Evolutionary conservation across 1,140 invertebrate species (phyloP).

Genomic region (Drosophila nannoptera): DNA sequence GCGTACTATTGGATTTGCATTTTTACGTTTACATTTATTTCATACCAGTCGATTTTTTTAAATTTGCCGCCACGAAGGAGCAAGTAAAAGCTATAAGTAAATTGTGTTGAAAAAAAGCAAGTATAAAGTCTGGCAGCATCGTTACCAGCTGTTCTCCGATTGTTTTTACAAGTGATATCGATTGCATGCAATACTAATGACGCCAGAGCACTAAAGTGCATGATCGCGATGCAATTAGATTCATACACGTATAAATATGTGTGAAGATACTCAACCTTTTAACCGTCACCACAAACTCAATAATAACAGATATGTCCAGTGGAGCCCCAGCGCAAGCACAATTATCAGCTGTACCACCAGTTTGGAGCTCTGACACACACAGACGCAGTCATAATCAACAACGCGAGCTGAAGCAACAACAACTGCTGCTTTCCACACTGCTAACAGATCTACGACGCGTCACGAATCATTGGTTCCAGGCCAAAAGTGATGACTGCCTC

Average conservation of each 20-base stretch:
- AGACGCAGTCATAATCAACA: slow-evolving; percentile 30
- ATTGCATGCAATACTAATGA: slow-evolving; percentile 12
- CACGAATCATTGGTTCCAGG: slow-evolving; percentile 55
- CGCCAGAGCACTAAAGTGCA: slow-evolving; percentile 15
- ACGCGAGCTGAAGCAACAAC: slow-evolving; percentile 46
- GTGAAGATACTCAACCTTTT: slow-evolving; percentile 2
- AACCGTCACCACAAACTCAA: slow-evolving; percentile 5
- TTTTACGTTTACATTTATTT: too few species aligned
- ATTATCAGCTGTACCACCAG: slow-evolving; percentile 20
- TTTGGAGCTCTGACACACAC: slow-evolving; percentile 38
- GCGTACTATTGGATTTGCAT: too few species aligned
- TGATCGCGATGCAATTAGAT: slow-evolving; percentile 25
- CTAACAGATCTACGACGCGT: slow-evolving; percentile 40
- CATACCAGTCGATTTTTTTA: too few species aligned
- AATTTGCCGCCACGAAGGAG: too few species aligned
- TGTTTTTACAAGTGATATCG: slow-evolving; percentile 8
- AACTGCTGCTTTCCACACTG: slow-evolving; percentile 36
- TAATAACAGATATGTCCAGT: slow-evolving; percentile 23
- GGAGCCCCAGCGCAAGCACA: slow-evolving; percentile 7
- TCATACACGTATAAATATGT: slow-evolving; percentile 21
- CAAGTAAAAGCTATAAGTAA: too few species aligned
- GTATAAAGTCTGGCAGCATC: slow-evolving; percentile 3
- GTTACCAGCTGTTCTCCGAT: slow-evolving; percentile 23
- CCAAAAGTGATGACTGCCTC: slow-evolving; percentile 36
- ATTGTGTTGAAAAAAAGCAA: too few species aligned